These are phyloP conservation scores for Autographa gamma DNA, from an alignment of 2,888 invertebrate species.

Conservation along the genomic window DNA sequence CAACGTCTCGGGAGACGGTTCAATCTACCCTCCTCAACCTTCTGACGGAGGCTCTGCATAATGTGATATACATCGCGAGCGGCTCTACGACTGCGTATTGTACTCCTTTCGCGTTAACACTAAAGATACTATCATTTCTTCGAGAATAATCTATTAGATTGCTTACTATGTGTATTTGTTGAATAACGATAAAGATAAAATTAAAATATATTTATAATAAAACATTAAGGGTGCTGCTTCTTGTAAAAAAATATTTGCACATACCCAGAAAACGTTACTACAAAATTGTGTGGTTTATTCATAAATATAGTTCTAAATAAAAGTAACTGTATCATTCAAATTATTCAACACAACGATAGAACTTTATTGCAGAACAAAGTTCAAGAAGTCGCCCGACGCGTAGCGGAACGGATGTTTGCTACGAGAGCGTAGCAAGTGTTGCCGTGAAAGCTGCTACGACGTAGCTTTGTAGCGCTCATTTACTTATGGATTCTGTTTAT, in stretches of 20 bases:
- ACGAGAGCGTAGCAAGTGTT: background rate
- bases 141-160: background rate
- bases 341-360: background rate
- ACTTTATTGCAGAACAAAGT: background rate
- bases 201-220: too few relatives aligned
- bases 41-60: conserved; percentile 54
- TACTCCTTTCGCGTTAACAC: background rate
- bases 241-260: too few relatives aligned
- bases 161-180: background rate
- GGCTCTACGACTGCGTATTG: conserved; percentile 12
- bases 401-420: background rate
- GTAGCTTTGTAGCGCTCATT: background rate
- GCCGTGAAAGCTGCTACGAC: background rate
- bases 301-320: background rate
- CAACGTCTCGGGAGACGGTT: conserved; percentile 51
- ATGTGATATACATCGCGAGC: conserved; percentile 51
- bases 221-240: too few relatives aligned
- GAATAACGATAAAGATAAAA: too few relatives aligned
- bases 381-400: conserved; percentile 1
- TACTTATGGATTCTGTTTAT: background rate
- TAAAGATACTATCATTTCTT: background rate
- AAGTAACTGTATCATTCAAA: background rate
- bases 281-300: too few relatives aligned
- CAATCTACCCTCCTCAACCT: conserved; percentile 66
- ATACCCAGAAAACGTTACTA: too few relatives aligned